Base-by-base conservation (phyloP, 2,888 invertebrate species). In the Hypomecis atomaria region DNA sequence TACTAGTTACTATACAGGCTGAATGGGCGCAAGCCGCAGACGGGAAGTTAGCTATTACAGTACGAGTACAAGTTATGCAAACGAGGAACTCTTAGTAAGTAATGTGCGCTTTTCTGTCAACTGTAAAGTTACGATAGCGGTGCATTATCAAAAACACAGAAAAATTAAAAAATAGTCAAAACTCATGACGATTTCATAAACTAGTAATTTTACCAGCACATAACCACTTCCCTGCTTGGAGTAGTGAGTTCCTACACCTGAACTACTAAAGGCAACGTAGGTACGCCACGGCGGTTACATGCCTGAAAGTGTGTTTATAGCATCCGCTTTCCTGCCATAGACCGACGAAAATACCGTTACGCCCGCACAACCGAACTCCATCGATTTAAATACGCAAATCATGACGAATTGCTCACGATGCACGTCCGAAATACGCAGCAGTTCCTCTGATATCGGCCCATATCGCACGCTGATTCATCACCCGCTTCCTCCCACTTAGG, bases 361-460 rank as follows among this genome's bases (percentile, higher is more conserved):
- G 79, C 84, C 81, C 85, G 85, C 86, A 86, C 87, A 87, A 84
- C 89, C 87, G 83, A 90, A 90, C 87, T 88, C 82, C 86, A 88
- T 87, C 85, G 88, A 91, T 91, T 92, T 90, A 89, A 90, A 91
- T 92, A 90, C 90, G 89, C 89, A 88, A 90, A 88, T 89, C 89
- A 87, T 91, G 90, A 90, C 90, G 90, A 91, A 90, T 90, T 89
- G 85, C 85, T 79, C 83, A 86, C 89, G 86, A 86, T 87, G 85
- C 86, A 85, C 83, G 84, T 83, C 84, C 87, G 72, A 86, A 90
- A 87, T 88, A 83, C 79, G 74, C 75, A 76, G 70, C 74, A 72
- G 75, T 78, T 77, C 76, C 75, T 77, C 72, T 69, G 69, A 73
- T 76, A 75, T 73, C 71, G 65, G 52, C 55, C 65, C 66, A 54